Evolutionary conservation across 2,888 invertebrate species (phyloP).

Genomic region (Drosophila testacea): DNA sequence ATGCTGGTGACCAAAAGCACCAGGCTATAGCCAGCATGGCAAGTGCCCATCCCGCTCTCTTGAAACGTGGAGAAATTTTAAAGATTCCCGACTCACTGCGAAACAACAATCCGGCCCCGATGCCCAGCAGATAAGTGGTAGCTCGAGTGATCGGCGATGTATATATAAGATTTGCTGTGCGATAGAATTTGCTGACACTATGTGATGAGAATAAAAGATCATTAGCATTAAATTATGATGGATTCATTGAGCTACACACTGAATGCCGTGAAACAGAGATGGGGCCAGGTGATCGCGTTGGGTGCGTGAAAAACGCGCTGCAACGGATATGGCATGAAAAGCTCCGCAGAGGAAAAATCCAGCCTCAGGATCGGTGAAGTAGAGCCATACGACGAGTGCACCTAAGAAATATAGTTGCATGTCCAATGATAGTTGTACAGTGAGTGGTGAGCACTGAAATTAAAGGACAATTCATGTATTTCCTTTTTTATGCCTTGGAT

Average conservation of each 20-base stretch:
- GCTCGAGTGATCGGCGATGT: conserved; percentile 88
- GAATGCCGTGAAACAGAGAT: conserved; percentile 89
- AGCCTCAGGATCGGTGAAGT: conserved; percentile 86
- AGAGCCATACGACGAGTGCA: conserved; percentile 88
- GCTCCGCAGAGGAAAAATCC: conserved; percentile 87
- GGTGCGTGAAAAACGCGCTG: conserved; percentile 88
- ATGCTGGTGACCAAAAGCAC: conserved; percentile 88
- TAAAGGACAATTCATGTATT: background rate
- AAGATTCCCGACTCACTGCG: conserved; percentile 78
- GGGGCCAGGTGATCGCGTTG: conserved; percentile 88
- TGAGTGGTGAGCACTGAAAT: conserved; percentile 90
- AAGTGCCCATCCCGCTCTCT: conserved; percentile 81
- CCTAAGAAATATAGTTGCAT: conserved; percentile 90
- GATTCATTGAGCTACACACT: conserved; percentile 84
- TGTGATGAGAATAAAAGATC: conserved; percentile 36
- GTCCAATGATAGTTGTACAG: conserved; percentile 90
- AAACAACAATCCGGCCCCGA: conserved; percentile 87
- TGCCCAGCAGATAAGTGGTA: conserved; percentile 88
- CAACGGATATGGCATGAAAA: conserved; percentile 87
- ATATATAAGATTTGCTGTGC: conserved; percentile 89
- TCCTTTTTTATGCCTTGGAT: too few species aligned
- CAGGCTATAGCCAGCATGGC: conserved; percentile 78
- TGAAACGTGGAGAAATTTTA: conserved; percentile 85
- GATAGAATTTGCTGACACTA: conserved; percentile 89
- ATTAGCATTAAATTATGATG: background rate